Evolutionary conservation across 2,797 vertebrate genomes (phyloP).

Genomic region (Pipistrellus nathusii): DNA sequence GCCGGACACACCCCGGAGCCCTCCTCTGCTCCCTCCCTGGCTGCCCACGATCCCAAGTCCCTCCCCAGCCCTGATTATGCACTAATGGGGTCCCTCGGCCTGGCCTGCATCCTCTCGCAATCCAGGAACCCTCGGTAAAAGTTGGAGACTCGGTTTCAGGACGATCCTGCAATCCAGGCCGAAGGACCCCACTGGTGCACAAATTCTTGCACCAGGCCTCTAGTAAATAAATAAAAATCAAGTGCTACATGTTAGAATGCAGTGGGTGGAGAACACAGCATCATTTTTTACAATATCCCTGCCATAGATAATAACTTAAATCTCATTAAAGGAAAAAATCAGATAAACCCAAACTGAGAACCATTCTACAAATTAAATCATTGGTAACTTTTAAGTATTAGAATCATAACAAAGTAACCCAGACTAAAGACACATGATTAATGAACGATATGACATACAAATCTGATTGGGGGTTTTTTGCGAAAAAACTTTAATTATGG

Average conservation of each 20-base stretch:
- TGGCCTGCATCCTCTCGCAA: too few species aligned
- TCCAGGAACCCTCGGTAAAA: too few species aligned
- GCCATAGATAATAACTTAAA: neutral
- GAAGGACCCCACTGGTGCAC: too few species aligned
- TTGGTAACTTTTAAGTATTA: neutral
- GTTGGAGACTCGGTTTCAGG: too few species aligned
- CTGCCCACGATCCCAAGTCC: too few species aligned
- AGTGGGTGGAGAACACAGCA: neutral
- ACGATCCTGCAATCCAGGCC: too few species aligned
- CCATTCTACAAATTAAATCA: neutral
- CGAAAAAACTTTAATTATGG: neutral
- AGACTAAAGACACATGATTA: slow-evolving; percentile 20
- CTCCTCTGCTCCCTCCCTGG: too few species aligned
- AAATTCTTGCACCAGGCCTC: too few species aligned
- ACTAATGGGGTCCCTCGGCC: too few species aligned
- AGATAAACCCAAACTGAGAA: neutral
- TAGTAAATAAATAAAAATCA: slow-evolving; percentile 13
- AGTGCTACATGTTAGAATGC: neutral
- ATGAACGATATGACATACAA: neutral
- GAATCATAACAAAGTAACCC: neutral
- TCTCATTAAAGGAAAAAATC: neutral
- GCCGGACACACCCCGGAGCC: too few species aligned
- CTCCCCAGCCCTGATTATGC: too few species aligned
- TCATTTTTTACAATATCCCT: neutral
- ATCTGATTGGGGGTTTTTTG: neutral